phyloP scores from a whole-genome alignment of 2,797 vertebrate species.

The Babyrousa celebensis region DNA sequence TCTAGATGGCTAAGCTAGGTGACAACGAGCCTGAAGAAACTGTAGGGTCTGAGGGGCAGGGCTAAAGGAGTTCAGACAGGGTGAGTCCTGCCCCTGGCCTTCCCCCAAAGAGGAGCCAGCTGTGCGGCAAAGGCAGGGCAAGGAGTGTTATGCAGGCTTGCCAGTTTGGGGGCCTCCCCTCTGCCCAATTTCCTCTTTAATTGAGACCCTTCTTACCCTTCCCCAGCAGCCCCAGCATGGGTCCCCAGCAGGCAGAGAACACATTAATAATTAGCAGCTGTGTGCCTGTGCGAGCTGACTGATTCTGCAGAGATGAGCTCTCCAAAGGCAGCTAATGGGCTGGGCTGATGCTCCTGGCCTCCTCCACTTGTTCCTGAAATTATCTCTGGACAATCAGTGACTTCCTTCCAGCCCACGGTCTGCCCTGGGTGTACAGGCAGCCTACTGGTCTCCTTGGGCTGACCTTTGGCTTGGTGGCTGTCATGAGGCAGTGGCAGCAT shows the following conservation, averaged over 20 bases:
- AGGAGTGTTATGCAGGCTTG: background rate
- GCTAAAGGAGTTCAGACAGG: background rate
- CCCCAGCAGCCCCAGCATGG: background rate
- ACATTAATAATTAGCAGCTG: slow-evolving; percentile 14
- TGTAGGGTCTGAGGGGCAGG: background rate
- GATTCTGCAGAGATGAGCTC: slow-evolving; percentile 63
- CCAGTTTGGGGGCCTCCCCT: background rate
- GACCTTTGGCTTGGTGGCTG: background rate
- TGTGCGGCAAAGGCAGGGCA: background rate
- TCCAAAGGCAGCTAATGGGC: slow-evolving; percentile 37
- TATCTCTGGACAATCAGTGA: slow-evolving; percentile 37
- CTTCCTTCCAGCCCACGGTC: background rate
- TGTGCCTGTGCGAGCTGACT: background rate
- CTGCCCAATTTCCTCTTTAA: slow-evolving; percentile 40
- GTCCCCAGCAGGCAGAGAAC: background rate
- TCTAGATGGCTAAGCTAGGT: background rate
- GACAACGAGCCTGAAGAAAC: background rate
- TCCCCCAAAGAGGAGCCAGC: background rate
- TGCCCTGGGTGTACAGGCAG: background rate
- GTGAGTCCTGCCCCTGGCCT: background rate
- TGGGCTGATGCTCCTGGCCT: background rate
- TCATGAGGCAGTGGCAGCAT: background rate
- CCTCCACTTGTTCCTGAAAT: slow-evolving; percentile 53
- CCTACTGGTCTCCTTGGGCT: slow-evolving; percentile 23
- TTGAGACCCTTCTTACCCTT: background rate